phyloP scores from a whole-genome alignment of 2,113 vertebrate genomes.

The Leptocoma aspasia region DNA sequence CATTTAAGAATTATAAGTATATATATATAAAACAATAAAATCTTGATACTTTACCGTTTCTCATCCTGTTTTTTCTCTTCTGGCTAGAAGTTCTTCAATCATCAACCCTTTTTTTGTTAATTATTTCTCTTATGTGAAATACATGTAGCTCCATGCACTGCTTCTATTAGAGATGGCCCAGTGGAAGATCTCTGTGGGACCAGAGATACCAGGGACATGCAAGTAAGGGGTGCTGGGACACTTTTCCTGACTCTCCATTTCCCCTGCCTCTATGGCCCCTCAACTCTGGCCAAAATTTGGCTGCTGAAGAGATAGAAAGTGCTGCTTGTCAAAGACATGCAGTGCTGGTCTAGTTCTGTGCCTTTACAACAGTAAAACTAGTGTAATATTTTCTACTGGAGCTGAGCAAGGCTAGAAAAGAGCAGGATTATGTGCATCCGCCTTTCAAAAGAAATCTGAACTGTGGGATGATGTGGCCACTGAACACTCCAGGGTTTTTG shows the following conservation, averaged over 20 bases:
- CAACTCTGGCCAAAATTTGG: neutral
- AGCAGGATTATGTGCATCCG: neutral
- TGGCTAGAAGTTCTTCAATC: neutral
- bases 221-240: neutral
- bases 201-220: neutral
- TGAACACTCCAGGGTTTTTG: neutral
- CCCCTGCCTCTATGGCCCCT: neutral
- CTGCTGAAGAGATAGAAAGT: neutral
- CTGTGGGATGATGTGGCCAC: neutral
- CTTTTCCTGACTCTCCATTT: neutral
- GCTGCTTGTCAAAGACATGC: neutral
- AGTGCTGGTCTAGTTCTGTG: neutral
- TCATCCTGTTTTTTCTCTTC: neutral
- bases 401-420: neutral
- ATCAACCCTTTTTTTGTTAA: neutral
- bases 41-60: conserved; percentile 64
- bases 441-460: neutral
- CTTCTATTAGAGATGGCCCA: neutral
- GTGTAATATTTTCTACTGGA: neutral
- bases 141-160: neutral
- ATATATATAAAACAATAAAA: conserved; percentile 73
- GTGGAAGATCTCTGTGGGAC: neutral
- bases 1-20: conserved; percentile 61
- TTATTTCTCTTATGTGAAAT: neutral
- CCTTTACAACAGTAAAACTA: neutral